Conservation (phyloP, 1,140 invertebrate species). For the Brachionus angularis region DNA sequence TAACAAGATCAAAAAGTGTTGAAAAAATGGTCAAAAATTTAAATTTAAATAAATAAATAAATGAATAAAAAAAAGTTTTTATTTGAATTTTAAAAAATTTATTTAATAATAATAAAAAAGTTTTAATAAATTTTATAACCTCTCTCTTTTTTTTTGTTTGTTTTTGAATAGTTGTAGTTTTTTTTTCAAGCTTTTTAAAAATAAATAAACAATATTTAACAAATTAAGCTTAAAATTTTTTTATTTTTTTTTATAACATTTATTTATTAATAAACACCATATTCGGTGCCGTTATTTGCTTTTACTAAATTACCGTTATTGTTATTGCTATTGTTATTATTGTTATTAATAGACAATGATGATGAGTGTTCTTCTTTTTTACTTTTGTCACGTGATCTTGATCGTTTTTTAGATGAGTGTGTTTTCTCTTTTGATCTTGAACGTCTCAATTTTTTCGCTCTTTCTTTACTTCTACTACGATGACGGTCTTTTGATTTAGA, state of each 20-base stretch:
- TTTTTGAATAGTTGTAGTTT: no score
- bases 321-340: neutral
- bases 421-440: neutral
- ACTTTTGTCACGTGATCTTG: neutral
- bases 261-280: no score
- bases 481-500: constrained; percentile 17
- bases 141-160: no score
- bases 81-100: no score
- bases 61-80: no score
- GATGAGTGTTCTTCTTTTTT: neutral
- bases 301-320: neutral
- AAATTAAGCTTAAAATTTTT: no score
- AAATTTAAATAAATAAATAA: no score
- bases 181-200: no score
- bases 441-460: neutral
- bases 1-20: constrained; percentile 20
- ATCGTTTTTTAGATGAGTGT: neutral
- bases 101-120: no score
- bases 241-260: no score
- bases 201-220: no score
- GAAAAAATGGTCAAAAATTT: constrained; percentile 29
- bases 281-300: neutral
- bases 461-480: neutral
- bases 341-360: neutral
- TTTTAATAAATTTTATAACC: no score